These are phyloP conservation scores for Corapipo altera DNA, from an alignment of 2,113 vertebrate genomes.

Conservation along the genomic window DNA sequence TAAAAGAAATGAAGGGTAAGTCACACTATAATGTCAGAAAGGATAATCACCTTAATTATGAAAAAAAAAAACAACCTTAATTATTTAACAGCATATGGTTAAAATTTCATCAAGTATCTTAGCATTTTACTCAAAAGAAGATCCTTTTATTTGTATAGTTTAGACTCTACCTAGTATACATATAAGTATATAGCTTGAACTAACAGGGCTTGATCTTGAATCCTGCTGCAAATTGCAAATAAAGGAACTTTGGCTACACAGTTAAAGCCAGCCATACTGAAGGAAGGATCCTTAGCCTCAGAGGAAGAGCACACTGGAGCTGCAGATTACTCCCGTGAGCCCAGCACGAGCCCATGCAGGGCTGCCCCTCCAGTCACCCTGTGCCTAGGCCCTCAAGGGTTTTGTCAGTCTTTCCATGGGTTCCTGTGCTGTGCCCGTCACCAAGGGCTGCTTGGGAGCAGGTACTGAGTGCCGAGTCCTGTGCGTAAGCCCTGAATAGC, in stretches of 20 bases:
- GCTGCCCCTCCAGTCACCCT: not conserved
- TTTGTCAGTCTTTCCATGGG: fast-evolving
- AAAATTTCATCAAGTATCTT: not conserved
- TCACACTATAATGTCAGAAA: not conserved
- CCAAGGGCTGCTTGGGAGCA: not conserved
- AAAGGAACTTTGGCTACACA: not conserved
- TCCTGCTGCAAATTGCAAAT: not conserved
- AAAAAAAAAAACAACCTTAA: not conserved
- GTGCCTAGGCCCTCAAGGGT: fast-evolving
- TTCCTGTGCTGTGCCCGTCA: fast-evolving
- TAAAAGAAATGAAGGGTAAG: slow-evolving; percentile 5
- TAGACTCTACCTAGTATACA: not conserved
- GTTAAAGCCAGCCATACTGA: not conserved
- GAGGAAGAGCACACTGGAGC: not conserved
- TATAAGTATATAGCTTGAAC: not conserved
- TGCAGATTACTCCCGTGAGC: not conserved
- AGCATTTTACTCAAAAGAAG: not conserved
- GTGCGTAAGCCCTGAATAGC: fast-evolving
- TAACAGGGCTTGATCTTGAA: not conserved
- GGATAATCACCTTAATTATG: not conserved
- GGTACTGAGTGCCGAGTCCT: fast-evolving
- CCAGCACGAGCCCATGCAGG: not conserved
- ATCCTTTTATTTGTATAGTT: not conserved
- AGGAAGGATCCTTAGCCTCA: not conserved
- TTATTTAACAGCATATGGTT: not conserved